Evolutionary conservation across 2,797 vertebrate species (phyloP).

Genomic region (Decapterus maruadsi): DNA sequence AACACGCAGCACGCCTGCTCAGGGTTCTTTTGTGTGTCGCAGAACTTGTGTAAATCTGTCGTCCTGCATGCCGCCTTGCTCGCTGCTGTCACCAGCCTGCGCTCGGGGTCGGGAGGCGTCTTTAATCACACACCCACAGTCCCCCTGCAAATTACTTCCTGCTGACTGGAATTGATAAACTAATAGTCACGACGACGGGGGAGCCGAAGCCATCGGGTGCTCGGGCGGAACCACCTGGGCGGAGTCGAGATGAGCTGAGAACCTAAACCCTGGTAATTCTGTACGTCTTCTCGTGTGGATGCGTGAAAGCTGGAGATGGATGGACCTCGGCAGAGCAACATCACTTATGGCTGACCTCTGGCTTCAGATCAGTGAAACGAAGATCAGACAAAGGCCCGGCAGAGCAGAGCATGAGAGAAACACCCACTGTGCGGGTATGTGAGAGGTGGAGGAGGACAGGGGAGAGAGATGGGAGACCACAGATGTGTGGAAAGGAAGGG

Average conservation of each 20-base stretch:
- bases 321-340: slow-evolving; percentile 13
- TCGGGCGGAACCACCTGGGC: slow-evolving; percentile 18
- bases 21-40: slow-evolving; percentile 39
- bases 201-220: slow-evolving; percentile 31
- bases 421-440: slow-evolving; percentile 34
- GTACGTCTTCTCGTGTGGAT: slow-evolving; percentile 36
- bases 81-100: slow-evolving; percentile 51
- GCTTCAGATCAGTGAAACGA: slow-evolving; percentile 44
- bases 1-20: slow-evolving; percentile 11
- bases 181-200: slow-evolving; percentile 54
- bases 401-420: slow-evolving; percentile 47
- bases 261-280: background rate
- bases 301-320: slow-evolving; percentile 31
- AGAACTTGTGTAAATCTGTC: slow-evolving; percentile 51
- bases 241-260: slow-evolving; percentile 16
- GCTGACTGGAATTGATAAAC: slow-evolving; percentile 73
- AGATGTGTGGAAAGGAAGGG: slow-evolving; percentile 39
- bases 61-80: slow-evolving; percentile 38
- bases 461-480: slow-evolving; percentile 39
- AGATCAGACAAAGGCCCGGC: slow-evolving; percentile 54
- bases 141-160: slow-evolving; percentile 66
- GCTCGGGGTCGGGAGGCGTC: slow-evolving; percentile 56
- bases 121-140: slow-evolving; percentile 70
- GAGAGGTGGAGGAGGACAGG: slow-evolving; percentile 22
- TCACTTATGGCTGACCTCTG: slow-evolving; percentile 45